A percentile compares a stretch with the other conserved stretches of the same genome.
Evolutionary conservation across 2,113 vertebrate species (phyloP).

Genomic region (Rattus norvegicus): DNA sequence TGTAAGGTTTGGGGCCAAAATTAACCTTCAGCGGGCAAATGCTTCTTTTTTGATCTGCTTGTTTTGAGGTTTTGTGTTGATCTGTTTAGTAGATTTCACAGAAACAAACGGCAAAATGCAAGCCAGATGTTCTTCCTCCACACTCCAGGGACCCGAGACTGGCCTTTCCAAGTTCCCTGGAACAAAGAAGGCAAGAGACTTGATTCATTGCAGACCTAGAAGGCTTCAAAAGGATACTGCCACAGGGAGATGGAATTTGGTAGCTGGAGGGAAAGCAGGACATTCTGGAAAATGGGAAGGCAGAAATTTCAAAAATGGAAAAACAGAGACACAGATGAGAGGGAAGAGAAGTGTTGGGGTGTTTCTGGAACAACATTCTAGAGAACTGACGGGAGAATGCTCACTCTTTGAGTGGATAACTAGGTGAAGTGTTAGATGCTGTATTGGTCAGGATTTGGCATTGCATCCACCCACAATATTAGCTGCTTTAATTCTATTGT

Average conservation of each 20-base stretch:
- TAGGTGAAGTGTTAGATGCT: not conserved
- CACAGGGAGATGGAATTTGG: not conserved
- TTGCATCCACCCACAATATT: not conserved
- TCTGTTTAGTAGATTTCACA: slow-evolving; percentile 40
- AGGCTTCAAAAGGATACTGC: slow-evolving; percentile 16
- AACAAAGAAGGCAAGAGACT: not conserved
- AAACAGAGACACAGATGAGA: not conserved
- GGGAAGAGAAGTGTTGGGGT: not conserved
- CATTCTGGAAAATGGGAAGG: not conserved
- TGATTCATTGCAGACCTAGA: slow-evolving; percentile 8
- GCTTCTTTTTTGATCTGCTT: not conserved
- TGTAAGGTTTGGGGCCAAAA: not conserved
- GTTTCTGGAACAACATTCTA: not conserved
- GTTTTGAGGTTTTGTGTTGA: slow-evolving; percentile 22
- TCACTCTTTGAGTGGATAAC: not conserved
- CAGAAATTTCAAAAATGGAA: not conserved
- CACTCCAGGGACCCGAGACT: not conserved
- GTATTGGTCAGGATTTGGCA: not conserved
- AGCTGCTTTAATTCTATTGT: slow-evolving; percentile 10
- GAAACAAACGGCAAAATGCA: slow-evolving; percentile 43
- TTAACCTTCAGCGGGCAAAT: slow-evolving; percentile 18
- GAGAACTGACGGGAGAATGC: no score
- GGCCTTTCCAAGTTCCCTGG: not conserved
- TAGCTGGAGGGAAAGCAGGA: not conserved
- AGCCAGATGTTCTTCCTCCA: slow-evolving; percentile 50